These are phyloP conservation scores for Tor tambroides DNA, from an alignment of 2,113 vertebrate genomes.

Conservation along the genomic window DNA sequence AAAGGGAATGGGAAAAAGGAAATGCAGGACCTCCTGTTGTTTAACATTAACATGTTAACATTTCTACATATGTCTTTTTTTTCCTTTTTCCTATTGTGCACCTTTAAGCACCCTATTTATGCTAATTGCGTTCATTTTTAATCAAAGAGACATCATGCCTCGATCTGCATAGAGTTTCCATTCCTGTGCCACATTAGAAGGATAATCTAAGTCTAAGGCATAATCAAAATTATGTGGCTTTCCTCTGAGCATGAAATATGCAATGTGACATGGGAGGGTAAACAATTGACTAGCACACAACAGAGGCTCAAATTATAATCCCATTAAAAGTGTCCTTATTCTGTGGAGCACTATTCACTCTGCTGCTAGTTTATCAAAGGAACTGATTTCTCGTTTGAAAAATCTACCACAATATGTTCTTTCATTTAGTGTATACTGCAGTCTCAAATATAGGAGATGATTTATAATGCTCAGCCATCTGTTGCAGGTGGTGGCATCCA, in stretches of 20 bases:
- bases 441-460: neutral
- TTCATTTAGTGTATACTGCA: neutral
- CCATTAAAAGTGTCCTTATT: neutral
- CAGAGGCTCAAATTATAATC: neutral
- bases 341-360: neutral
- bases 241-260: neutral
- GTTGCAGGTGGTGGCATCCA: neutral
- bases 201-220: neutral
- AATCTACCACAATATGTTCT: neutral
- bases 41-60: neutral
- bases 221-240: neutral
- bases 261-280: neutral
- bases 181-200: neutral
- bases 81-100: neutral
- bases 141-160: neutral
- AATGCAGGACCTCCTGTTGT: conserved; percentile 10
- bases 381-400: neutral
- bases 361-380: neutral
- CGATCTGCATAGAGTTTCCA: neutral
- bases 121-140: neutral
- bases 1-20: neutral
- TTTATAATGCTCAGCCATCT: neutral
- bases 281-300: neutral
- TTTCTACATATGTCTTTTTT: neutral
- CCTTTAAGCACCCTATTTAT: neutral